Percentiles rank a stretch among this genome's conserved stretches.
phyloP scores from a whole-genome alignment of 2,797 vertebrate genomes.

The Sebastes jordani region DNA sequence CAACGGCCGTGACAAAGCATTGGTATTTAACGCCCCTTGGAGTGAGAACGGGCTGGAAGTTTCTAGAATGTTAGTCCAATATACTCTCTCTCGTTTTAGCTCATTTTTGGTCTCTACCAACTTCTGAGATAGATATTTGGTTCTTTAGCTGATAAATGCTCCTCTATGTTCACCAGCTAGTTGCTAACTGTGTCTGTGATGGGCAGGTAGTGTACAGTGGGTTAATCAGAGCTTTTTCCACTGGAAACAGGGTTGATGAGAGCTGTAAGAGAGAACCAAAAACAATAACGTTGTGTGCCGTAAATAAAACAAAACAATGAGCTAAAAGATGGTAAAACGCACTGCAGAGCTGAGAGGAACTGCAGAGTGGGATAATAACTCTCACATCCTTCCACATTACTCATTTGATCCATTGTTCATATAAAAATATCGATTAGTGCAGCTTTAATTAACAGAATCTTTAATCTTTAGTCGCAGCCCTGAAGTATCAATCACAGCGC shows the following conservation, averaged over 20 bases:
- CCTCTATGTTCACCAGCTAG: neutral
- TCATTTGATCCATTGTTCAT: neutral
- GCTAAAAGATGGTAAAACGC: neutral
- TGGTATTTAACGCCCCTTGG: too few species aligned
- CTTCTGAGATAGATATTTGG: too few species aligned
- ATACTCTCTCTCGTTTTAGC: too few species aligned
- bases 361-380: neutral
- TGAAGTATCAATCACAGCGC: conserved; percentile 8
- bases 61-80: too few species aligned
- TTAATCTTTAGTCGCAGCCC: neutral
- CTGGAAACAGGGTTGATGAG: neutral
- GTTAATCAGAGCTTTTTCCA: too few species aligned
- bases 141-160: too few species aligned
- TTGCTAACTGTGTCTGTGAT: too few species aligned
- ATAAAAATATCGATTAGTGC: neutral
- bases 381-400: neutral
- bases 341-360: neutral
- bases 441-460: conserved; percentile 19
- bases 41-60: too few species aligned
- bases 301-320: neutral
- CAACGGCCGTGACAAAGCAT: too few species aligned
- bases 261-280: neutral
- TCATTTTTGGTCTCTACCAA: too few species aligned
- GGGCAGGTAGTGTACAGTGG: too few species aligned
- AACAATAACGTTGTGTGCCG: neutral